These are phyloP conservation scores for Littorina saxatilis DNA, from an alignment of 1,140 invertebrate genomes.

Conservation along the genomic window DNA sequence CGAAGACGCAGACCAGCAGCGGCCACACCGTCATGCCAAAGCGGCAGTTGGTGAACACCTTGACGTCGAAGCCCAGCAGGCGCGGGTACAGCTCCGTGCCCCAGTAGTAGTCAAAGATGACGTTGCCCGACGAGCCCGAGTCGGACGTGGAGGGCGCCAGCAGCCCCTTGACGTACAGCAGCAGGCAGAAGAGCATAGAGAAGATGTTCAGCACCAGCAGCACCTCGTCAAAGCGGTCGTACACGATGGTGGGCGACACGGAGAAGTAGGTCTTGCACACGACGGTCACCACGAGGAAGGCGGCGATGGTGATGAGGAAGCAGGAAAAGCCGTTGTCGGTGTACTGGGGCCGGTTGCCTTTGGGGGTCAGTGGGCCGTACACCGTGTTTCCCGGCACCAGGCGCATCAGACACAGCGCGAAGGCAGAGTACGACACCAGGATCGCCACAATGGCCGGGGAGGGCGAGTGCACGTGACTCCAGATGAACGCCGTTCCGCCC, in stretches of 20 bases:
- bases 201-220: constrained; percentile 77
- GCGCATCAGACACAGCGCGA: constrained; percentile 67
- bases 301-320: constrained; percentile 75
- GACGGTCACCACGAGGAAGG: constrained; percentile 68
- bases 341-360: constrained; percentile 78
- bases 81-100: constrained; percentile 80
- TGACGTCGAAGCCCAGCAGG: constrained; percentile 74
- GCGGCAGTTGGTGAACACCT: constrained; percentile 76
- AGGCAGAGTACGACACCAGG: constrained; percentile 63
- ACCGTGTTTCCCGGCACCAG: constrained; percentile 76
- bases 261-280: constrained; percentile 63
- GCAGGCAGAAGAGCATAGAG: constrained; percentile 77
- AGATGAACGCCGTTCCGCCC: constrained; percentile 56
- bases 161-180: constrained; percentile 75
- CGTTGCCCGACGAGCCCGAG: constrained; percentile 70
- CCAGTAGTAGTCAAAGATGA: constrained; percentile 80
- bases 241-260: constrained; percentile 73
- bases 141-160: constrained; percentile 68
- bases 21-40: constrained; percentile 81
- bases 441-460: constrained; percentile 56
- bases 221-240: constrained; percentile 77
- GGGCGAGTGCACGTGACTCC: constrained; percentile 57
- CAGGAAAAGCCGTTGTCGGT: constrained; percentile 79
- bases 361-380: constrained; percentile 77
- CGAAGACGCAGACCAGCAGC: constrained; percentile 75